Evolutionary conservation across 2,113 vertebrate species (phyloP), one percentile per base, ranked within the genome.

Genomic region (Atherinomorus stipes): DNA sequence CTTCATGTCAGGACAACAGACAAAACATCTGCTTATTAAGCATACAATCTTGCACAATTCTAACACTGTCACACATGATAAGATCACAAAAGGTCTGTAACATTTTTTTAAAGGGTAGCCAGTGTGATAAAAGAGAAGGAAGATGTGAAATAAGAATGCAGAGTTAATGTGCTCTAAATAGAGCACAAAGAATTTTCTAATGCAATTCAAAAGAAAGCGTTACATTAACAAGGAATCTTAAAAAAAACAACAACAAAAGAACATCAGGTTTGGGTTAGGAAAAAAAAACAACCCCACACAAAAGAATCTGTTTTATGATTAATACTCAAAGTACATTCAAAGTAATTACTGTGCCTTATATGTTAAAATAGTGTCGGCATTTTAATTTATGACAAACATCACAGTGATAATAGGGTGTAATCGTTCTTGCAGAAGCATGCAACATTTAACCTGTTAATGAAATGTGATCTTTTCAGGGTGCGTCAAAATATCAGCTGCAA

Each of bases 381-480:
- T 77, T 76, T 64, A 44, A 85, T 81, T 79, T 81, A 47, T 70
- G 50, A 74, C 40, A 81, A 64, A 42, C 66, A 78, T 59, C 28
- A 47, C 51, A 42, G 26, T 69, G 72, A 75, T 75, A 81, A 62
- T 65, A 18, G 44, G 49, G 67, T 65, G 72, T 67, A 70, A 78
- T 78, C 28, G 79, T 28, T 73, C 81, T 64, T 78, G 70, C 71
- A 84, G 80, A 80, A 70, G 64, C 64, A 76, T 75, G 78, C 74
- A 84, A 85, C 83, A 78, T 83, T 81, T 69, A 75, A 82, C 69
- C 78, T 73, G 74, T 85, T 75, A 74, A 74, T 86, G 85, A 90
- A 89, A 89, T 88, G 92, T 91, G 92, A 95, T 94, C 87, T 94
- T 93, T 93, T 92, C 90, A 87, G 80, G 85, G 85, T 90, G 90